phyloP scores from a whole-genome alignment of 2,797 vertebrate genomes.

The Sardinella longiceps region DNA sequence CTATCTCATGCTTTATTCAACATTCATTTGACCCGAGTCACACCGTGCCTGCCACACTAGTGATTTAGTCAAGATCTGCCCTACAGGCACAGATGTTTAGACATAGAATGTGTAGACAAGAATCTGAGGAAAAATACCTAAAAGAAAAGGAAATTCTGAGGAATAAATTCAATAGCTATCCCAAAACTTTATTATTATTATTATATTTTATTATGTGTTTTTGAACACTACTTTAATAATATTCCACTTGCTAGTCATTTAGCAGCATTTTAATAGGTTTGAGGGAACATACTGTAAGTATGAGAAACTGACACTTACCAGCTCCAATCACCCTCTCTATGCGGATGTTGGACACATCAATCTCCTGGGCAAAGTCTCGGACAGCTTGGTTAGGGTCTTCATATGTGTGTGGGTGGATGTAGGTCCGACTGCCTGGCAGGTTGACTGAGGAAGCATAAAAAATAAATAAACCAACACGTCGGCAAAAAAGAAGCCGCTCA shows the following conservation, averaged over 20 bases:
- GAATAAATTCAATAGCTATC: background rate
- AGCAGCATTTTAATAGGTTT: background rate
- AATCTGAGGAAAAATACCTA: background rate
- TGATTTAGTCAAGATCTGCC: background rate
- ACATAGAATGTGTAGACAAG: background rate
- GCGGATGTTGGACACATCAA: slow-evolving; percentile 80
- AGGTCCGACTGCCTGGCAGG: slow-evolving; percentile 80
- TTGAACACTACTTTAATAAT: background rate
- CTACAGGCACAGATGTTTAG: background rate
- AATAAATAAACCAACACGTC: background rate
- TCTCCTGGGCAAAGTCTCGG: slow-evolving; percentile 83
- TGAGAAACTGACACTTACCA: slow-evolving; percentile 63
- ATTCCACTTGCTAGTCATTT: background rate
- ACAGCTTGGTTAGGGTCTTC: slow-evolving; percentile 83
- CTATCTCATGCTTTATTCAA: background rate
- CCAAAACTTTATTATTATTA: too few relatives aligned
- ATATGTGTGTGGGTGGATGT: slow-evolving; percentile 82
- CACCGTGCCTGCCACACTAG: background rate
- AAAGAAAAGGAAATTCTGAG: background rate
- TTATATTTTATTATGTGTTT: background rate
- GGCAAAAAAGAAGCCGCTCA: background rate
- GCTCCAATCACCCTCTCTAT: slow-evolving; percentile 83
- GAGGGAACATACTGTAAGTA: background rate
- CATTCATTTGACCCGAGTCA: background rate
- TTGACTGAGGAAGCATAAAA: slow-evolving; percentile 65